Percentiles rank a stretch among this genome's conserved stretches.
phyloP scores from a whole-genome alignment of 2,888 invertebrate species.

The Automeris io region DNA sequence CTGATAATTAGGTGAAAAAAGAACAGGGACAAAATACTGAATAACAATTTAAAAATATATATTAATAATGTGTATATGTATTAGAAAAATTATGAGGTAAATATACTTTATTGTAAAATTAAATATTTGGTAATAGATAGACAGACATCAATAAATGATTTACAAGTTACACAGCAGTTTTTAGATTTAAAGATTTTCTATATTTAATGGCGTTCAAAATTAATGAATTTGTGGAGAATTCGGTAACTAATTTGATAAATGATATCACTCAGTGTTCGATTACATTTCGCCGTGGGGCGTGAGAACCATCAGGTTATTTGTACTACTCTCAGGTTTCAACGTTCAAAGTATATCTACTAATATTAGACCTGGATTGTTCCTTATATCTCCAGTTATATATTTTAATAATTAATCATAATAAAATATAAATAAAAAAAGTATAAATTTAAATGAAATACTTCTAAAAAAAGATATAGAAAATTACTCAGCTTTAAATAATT shows the following conservation, averaged over 20 bases:
- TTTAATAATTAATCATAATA: background rate
- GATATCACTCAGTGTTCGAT: constrained; percentile 48
- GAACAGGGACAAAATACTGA: too few relatives aligned
- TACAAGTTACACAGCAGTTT: background rate
- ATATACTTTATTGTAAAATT: too few relatives aligned
- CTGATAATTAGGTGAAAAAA: too few relatives aligned
- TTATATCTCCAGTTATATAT: background rate
- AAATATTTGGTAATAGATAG: too few relatives aligned
- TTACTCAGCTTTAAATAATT: too few relatives aligned
- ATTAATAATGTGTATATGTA: too few relatives aligned
- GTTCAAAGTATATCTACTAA: too few relatives aligned
- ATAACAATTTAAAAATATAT: too few relatives aligned
- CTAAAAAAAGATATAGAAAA: too few relatives aligned
- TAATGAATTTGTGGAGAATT: constrained; percentile 36
- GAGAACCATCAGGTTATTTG: constrained; percentile 48
- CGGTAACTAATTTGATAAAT: constrained; percentile 54
- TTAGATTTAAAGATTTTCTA: background rate
- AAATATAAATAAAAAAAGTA: too few relatives aligned
- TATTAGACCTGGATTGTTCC: constrained; percentile 19
- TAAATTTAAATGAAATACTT: too few relatives aligned
- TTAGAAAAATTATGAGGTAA: too few relatives aligned
- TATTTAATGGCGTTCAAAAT: constrained; percentile 9
- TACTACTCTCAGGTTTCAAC: constrained; percentile 46
- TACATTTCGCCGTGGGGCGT: constrained; percentile 41
- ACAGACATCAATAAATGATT: background rate